Conservation (phyloP, 2,888 invertebrate genomes). For the Iselma pallidipennis region DNA sequence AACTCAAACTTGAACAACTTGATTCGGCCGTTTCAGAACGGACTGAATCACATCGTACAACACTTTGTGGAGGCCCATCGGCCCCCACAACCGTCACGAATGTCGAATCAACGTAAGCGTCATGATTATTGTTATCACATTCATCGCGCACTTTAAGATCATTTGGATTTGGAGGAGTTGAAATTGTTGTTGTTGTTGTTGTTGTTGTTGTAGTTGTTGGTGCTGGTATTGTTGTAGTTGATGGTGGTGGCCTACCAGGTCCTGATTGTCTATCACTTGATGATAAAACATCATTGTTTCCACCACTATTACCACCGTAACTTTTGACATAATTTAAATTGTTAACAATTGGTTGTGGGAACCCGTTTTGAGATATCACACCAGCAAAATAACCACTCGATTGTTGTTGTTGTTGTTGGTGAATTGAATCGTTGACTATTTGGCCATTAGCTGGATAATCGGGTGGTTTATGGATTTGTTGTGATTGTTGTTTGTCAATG, state of each 20-base stretch:
- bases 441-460: conserved; percentile 38
- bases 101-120: conserved; percentile 42
- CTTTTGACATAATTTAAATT: conserved; percentile 45
- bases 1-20: conserved; percentile 61
- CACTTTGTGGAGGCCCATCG: conserved; percentile 46
- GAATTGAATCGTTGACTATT: conserved; percentile 27
- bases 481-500: conserved; percentile 33
- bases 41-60: conserved; percentile 61
- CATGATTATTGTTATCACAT: conserved; percentile 42
- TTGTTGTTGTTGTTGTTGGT: conserved; percentile 16
- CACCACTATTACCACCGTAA: conserved; percentile 34
- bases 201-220: conserved; percentile 29
- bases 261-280: conserved; percentile 7
- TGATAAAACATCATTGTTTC: conserved; percentile 40
- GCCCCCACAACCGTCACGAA: conserved; percentile 53
- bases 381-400: conserved; percentile 40
- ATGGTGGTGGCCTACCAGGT: background rate
- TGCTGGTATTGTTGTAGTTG: conserved; percentile 32
- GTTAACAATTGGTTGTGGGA: conserved; percentile 42
- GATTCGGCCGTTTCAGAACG: conserved; percentile 65
- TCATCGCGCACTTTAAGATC: conserved; percentile 40
- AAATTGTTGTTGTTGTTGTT: conserved; percentile 21
- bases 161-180: conserved; percentile 42
- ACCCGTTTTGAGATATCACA: conserved; percentile 52
- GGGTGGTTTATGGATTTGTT: conserved; percentile 36